phyloP scores from a whole-genome alignment of 2,797 vertebrate species.

The Pipistrellus pipistrellus region DNA sequence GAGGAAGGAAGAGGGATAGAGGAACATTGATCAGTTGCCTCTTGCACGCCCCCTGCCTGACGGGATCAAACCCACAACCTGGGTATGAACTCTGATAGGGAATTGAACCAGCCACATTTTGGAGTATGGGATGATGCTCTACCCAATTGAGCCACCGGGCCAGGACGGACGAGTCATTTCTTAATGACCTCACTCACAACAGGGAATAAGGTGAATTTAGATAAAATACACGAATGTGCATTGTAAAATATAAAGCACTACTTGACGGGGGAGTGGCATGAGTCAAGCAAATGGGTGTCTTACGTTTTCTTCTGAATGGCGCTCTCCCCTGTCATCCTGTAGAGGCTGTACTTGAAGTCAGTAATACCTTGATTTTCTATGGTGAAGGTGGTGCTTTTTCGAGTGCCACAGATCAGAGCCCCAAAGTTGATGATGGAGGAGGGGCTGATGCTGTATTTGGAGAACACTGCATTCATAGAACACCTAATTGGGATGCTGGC shows the following conservation, averaged over 20 bases:
- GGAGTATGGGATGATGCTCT: neutral
- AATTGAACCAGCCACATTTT: neutral
- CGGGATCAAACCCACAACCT: neutral
- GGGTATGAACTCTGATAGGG: neutral
- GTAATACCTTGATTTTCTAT: conserved; percentile 93
- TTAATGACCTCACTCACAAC: neutral
- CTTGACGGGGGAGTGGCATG: neutral
- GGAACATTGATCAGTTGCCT: neutral
- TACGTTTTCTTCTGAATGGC: conserved; percentile 86
- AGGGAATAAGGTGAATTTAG: neutral
- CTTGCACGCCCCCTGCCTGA: neutral
- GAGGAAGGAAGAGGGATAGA: neutral
- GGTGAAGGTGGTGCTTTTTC: conserved; percentile 88
- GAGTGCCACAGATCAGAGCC: conserved; percentile 88
- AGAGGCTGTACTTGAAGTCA: conserved; percentile 89
- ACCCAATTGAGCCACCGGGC: neutral
- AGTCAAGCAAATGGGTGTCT: conserved; percentile 34
- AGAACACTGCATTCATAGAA: conserved; percentile 90
- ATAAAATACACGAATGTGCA: neutral
- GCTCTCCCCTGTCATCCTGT: conserved; percentile 78
- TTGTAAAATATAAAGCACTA: neutral
- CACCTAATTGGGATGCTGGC: conserved; percentile 90
- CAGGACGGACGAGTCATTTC: neutral
- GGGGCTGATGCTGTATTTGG: conserved; percentile 92
- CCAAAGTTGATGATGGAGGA: conserved; percentile 91